A percentile compares a stretch with the other conserved stretches of the same genome.
Evolutionary conservation across 2,888 invertebrate species (phyloP).

Genomic region (Griposia aprilina): DNA sequence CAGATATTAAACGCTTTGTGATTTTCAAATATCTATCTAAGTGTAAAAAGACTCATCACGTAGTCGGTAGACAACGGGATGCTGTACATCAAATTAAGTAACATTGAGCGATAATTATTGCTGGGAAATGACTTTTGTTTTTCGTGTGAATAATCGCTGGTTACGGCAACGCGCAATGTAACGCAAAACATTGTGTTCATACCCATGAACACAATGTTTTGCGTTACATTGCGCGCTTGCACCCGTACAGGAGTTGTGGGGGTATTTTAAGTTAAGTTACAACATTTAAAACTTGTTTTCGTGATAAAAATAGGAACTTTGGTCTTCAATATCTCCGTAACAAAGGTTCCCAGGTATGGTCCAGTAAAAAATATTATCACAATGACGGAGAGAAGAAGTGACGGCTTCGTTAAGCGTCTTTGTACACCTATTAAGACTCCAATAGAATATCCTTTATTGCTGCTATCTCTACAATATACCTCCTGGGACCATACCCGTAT

Average conservation of each 20-base stretch:
- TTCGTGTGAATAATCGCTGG: background rate
- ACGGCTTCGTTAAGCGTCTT: background rate
- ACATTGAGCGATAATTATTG: background rate
- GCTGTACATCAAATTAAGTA: background rate
- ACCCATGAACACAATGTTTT: too few species aligned
- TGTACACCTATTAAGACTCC: background rate
- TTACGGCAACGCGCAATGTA: background rate
- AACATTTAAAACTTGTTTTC: background rate
- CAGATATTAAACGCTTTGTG: slow-evolving; percentile 43
- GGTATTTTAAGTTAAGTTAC: background rate
- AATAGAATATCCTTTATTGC: background rate
- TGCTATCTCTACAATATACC: background rate
- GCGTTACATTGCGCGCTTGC: too few species aligned
- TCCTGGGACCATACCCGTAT: too few species aligned
- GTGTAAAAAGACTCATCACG: background rate
- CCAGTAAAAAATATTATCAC: background rate
- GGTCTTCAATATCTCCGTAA: background rate
- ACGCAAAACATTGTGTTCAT: background rate
- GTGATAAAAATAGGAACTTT: background rate
- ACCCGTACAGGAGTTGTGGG: background rate
- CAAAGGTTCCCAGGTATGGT: background rate
- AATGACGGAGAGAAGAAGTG: background rate
- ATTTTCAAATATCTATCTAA: background rate
- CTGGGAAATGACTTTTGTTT: background rate
- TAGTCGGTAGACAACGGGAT: background rate